Conservation (phyloP, 1,140 invertebrate species). For the Rhagoletis pomonella region DNA sequence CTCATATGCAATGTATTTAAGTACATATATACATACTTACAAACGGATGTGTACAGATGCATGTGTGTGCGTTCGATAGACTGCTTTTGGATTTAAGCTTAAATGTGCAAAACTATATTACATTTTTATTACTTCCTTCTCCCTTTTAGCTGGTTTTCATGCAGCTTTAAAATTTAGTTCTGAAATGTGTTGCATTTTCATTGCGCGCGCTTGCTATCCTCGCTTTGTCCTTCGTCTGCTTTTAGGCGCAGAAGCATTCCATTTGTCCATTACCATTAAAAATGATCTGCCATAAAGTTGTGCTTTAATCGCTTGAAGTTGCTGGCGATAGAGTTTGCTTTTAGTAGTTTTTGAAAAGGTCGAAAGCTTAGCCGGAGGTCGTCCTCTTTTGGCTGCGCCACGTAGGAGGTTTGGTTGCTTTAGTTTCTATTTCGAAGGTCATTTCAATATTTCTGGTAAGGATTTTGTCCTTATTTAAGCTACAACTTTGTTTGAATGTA, state of each 20-base stretch:
- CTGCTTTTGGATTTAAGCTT: neutral
- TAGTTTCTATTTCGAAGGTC: too few species aligned
- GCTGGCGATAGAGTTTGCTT: neutral
- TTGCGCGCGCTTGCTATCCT: neutral
- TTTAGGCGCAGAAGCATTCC: neutral
- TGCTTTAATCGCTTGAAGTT: neutral
- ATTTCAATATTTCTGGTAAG: too few species aligned
- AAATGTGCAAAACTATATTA: neutral
- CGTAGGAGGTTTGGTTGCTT: too few species aligned
- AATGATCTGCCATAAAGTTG: neutral
- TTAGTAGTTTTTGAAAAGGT: neutral
- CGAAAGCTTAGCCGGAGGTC: too few species aligned
- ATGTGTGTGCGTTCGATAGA: neutral
- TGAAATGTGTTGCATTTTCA: neutral
- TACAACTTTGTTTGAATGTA: too few species aligned
- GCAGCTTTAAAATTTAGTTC: slow-evolving; percentile 25
- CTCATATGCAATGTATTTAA: too few species aligned
- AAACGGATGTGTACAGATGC: too few species aligned
- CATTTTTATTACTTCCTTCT: neutral
- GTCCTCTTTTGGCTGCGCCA: too few species aligned
- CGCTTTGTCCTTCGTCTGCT: neutral
- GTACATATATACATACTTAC: neutral
- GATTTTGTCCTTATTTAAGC: too few species aligned
- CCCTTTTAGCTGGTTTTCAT: neutral
- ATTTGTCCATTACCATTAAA: neutral